Percentiles rank a stretch among this genome's conserved stretches.
Conservation (phyloP, 2,113 vertebrate genomes). For the Paracanthobrama guichenoti region DNA sequence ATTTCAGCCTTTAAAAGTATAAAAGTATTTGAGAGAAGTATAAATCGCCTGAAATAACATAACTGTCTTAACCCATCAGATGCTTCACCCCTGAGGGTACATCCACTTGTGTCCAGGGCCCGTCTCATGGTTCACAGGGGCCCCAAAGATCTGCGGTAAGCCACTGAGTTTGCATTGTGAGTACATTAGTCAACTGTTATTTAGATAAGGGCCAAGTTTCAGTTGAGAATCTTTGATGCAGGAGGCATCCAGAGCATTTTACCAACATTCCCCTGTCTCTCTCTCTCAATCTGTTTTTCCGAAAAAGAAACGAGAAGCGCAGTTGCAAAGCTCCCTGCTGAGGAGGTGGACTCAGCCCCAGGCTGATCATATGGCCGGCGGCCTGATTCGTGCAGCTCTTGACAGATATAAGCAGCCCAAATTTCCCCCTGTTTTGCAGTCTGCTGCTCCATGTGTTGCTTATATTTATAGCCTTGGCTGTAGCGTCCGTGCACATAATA, state of each 20-base stretch:
- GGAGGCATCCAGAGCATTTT: not conserved
- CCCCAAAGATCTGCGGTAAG: not conserved
- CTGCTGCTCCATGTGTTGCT: constrained; percentile 53
- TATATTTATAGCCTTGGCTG: constrained; percentile 54
- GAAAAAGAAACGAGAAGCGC: constrained; percentile 2
- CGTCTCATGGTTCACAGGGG: not conserved
- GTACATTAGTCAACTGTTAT: constrained; percentile 10
- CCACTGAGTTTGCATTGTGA: constrained; percentile 24
- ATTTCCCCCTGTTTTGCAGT: constrained; percentile 39
- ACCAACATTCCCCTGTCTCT: not conserved
- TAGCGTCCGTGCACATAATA: constrained; percentile 46
- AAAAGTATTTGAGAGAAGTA: not conserved
- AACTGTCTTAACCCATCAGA: not conserved
- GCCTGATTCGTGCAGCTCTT: constrained; percentile 21
- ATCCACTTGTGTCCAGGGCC: not conserved
- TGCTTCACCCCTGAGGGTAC: not conserved
- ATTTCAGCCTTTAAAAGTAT: not conserved
- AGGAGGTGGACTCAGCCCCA: constrained; percentile 42
- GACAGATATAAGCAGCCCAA: constrained; percentile 47
- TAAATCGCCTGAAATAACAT: not conserved
- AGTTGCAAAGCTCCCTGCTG: constrained; percentile 27
- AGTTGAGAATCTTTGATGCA: not conserved
- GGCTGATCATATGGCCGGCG: constrained; percentile 35
- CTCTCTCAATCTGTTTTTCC: not conserved
- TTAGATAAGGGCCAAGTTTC: not conserved